These are phyloP conservation scores for Polydesmus complanatus DNA, from an alignment of 2,888 invertebrate genomes.

Conservation along the genomic window DNA sequence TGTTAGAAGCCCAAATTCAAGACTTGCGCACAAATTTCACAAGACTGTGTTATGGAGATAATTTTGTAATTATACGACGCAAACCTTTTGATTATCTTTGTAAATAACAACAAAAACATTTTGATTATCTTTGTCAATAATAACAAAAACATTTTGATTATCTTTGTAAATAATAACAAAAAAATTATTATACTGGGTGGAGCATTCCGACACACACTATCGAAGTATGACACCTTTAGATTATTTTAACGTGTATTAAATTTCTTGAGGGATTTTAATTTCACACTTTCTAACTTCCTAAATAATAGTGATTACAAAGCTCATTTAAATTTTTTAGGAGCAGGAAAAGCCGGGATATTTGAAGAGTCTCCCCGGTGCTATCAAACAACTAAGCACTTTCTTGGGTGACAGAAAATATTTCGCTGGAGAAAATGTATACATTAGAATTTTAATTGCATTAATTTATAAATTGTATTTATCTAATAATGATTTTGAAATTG, in stretches of 20 bases:
- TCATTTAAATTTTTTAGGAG: not conserved
- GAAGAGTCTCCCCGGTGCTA: not conserved
- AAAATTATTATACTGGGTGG: too few relatives aligned
- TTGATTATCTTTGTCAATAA: too few relatives aligned
- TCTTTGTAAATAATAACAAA: too few relatives aligned
- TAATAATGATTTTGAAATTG: not conserved
- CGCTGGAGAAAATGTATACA: not conserved
- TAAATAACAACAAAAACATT: too few relatives aligned
- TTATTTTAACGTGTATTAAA: too few relatives aligned
- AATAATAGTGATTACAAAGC: too few relatives aligned
- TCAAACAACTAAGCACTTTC: not conserved
- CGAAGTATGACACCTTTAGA: too few relatives aligned
- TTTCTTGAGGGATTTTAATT: too few relatives aligned
- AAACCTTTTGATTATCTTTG: too few relatives aligned
- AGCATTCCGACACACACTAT: too few relatives aligned
- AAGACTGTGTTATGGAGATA: conserved; percentile 30
- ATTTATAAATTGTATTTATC: not conserved
- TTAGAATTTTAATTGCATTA: not conserved
- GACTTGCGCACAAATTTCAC: conserved; percentile 33
- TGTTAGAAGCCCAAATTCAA: conserved; percentile 31
- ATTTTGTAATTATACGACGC: conserved; percentile 13
- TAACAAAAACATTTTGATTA: too few relatives aligned
- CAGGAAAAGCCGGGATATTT: not conserved
- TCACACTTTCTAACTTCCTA: too few relatives aligned
- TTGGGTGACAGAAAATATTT: not conserved